phyloP scores from a whole-genome alignment of 1,140 invertebrate species.

The Paralvinella palmiformis region DNA sequence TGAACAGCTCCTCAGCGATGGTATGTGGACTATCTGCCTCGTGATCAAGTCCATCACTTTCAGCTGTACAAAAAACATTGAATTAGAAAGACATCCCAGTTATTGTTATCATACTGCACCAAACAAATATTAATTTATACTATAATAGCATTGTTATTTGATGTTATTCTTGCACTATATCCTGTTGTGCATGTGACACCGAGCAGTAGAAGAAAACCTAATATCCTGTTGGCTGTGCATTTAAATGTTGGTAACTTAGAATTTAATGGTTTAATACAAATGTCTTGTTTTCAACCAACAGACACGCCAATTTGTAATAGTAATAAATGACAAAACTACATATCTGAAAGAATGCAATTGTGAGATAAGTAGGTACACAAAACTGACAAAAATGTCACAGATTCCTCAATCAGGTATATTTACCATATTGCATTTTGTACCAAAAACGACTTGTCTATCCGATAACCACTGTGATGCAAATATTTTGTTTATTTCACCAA shows the following conservation, averaged over 20 bases:
- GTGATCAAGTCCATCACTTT: conserved; percentile 77
- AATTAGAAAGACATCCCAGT: too few species aligned
- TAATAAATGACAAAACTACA: too few species aligned
- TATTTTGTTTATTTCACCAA: conserved; percentile 76
- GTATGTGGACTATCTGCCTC: conserved; percentile 75
- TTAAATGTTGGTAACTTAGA: not conserved
- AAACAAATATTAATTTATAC: too few species aligned
- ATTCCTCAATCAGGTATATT: conserved; percentile 18
- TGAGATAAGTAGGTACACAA: not conserved
- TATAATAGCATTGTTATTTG: too few species aligned
- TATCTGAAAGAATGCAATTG: too few species aligned
- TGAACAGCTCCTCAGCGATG: conserved; percentile 55
- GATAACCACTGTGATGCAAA: conserved; percentile 95
- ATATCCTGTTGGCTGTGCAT: too few species aligned
- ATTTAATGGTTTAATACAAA: not conserved
- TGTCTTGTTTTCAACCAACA: not conserved
- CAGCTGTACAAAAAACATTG: conserved; percentile 55
- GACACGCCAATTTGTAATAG: not conserved
- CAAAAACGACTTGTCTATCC: conserved; percentile 88
- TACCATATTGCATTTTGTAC: conserved; percentile 94
- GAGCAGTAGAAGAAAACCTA: too few species aligned
- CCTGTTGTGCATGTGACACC: too few species aligned
- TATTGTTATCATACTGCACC: too few species aligned
- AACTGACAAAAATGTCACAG: not conserved
- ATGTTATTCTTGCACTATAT: too few species aligned